A percentile compares a stretch with the other conserved stretches of the same genome.
These are phyloP conservation scores for Xyrauchen texanus DNA, from an alignment of 2,113 vertebrate species.

Conservation along the genomic window DNA sequence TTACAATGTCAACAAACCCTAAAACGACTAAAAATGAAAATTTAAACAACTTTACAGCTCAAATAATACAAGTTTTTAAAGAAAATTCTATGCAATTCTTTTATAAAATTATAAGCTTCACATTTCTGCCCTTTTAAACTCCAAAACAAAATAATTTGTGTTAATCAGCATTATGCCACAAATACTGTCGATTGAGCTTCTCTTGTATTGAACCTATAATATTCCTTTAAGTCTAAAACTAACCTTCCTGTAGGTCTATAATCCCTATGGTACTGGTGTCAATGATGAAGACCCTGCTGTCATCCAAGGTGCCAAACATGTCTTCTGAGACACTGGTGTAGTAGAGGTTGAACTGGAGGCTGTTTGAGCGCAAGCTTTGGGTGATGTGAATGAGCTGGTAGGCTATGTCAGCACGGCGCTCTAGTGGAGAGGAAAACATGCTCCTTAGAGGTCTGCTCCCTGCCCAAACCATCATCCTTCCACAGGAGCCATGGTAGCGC, in stretches of 20 bases:
- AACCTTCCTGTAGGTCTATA: conserved; percentile 84
- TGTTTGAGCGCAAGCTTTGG: conserved; percentile 77
- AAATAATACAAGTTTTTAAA: too few relatives aligned
- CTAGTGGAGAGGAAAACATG: conserved; percentile 63
- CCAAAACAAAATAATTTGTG: too few relatives aligned
- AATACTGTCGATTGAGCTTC: too few relatives aligned
- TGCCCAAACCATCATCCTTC: conserved; percentile 75
- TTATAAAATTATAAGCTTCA: too few relatives aligned
- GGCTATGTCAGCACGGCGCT: conserved; percentile 74
- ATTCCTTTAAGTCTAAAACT: conserved; percentile 19
- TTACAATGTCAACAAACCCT: too few relatives aligned
- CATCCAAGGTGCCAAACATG: conserved; percentile 82
- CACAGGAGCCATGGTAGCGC: conserved; percentile 81
- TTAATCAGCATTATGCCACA: too few relatives aligned
- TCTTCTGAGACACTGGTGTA: conserved; percentile 74
- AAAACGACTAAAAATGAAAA: too few relatives aligned
- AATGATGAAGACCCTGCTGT: conserved; percentile 79
- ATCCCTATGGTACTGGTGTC: conserved; percentile 81
- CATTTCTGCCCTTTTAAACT: too few relatives aligned
- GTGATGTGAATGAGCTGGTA: conserved; percentile 79
- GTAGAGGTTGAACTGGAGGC: conserved; percentile 82
- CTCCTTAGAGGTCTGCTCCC: conserved; percentile 71
- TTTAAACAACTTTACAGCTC: too few relatives aligned
- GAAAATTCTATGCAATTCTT: too few relatives aligned
- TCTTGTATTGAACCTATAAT: background rate